Percentiles rank a stretch among this genome's conserved stretches.
Evolutionary conservation across 2,113 vertebrate genomes (phyloP).

Genomic region (Polypterus senegalus): DNA sequence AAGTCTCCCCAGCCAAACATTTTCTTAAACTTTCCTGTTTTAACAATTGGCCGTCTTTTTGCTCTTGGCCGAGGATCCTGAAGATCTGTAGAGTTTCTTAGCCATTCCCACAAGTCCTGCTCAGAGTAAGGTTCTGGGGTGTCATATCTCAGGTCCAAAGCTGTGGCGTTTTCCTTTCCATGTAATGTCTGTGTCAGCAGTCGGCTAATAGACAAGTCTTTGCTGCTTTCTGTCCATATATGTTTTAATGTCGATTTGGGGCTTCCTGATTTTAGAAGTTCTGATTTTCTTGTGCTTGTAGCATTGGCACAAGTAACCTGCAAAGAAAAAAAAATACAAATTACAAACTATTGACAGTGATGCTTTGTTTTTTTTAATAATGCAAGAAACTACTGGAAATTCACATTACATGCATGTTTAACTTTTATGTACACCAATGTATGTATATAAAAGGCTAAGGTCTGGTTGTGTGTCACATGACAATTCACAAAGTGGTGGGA

Average conservation of each 20-base stretch:
- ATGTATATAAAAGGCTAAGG: too few species aligned
- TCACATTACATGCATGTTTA: too few species aligned
- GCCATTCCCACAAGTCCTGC: constrained; percentile 97
- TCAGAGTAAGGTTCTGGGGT: constrained; percentile 94
- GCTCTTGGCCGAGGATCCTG: constrained; percentile 84
- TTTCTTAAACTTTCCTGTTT: constrained; percentile 98
- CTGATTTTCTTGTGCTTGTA: constrained; percentile 71
- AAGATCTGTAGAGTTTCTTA: constrained; percentile 89
- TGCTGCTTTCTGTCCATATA: constrained; percentile 94
- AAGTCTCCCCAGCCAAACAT: constrained; percentile 99
- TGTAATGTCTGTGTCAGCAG: constrained; percentile 93
- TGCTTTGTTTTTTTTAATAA: too few species aligned
- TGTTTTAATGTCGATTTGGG: constrained; percentile 89
- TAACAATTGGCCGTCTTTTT: constrained; percentile 91
- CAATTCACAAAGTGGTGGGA: too few species aligned
- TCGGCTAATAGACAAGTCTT: constrained; percentile 95
- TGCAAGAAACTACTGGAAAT: too few species aligned
- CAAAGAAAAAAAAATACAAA: constrained; percentile 19
- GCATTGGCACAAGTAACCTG: constrained; percentile 76
- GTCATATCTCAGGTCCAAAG: constrained; percentile 88
- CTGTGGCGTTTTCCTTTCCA: constrained; percentile 86
- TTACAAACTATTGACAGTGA: too few species aligned
- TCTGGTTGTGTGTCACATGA: too few species aligned
- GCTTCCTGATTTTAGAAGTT: constrained; percentile 78
- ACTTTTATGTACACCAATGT: too few species aligned